Percentiles rank a stretch among this genome's conserved stretches.
phyloP scores from a whole-genome alignment of 1,140 invertebrate genomes.

The Bombus confusus region DNA sequence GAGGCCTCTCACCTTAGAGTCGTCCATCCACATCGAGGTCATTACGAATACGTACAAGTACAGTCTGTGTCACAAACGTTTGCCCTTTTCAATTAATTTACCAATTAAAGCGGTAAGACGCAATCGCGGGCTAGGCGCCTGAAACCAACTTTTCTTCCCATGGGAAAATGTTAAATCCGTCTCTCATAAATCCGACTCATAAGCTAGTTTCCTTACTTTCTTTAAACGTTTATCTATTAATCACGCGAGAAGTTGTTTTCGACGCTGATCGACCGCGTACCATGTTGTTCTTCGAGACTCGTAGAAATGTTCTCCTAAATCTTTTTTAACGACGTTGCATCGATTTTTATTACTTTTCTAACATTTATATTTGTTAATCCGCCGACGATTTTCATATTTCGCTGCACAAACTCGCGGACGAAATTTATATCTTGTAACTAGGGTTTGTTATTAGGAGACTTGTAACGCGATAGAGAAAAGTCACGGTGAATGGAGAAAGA shows the following conservation, averaged over 20 bases:
- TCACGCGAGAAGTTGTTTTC: neutral
- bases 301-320: no score
- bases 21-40: slow-evolving; percentile 81
- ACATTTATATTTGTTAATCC: no score
- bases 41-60: slow-evolving; percentile 74
- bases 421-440: no score
- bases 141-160: neutral
- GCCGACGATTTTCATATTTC: no score
- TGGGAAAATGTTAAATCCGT: neutral
- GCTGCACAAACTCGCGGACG: no score
- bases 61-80: slow-evolving; percentile 59
- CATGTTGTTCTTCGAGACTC: no score
- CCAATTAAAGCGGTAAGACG: neutral
- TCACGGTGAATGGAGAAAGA: no score
- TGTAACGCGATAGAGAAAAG: no score
- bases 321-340: no score
- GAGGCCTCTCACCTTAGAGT: slow-evolving; percentile 80
- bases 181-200: neutral
- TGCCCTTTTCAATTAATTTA: slow-evolving; percentile 44
- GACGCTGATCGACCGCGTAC: no score
- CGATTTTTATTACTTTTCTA: no score
- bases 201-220: neutral
- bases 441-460: no score
- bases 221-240: neutral
- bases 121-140: neutral